Conservation (phyloP, 1,140 invertebrate species). For the Cotesia chilonis region DNA sequence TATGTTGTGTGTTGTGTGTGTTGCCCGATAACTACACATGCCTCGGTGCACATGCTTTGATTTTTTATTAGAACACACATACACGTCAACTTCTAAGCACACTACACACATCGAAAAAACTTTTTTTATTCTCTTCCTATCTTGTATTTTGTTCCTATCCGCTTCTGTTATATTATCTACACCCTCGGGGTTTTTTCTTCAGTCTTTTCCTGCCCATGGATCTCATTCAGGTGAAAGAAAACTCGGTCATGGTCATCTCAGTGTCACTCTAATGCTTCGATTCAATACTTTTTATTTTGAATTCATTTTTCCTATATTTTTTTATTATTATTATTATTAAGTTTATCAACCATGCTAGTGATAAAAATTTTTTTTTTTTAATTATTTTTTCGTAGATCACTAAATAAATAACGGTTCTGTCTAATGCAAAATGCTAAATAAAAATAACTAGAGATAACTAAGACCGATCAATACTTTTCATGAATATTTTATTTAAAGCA, state of each 20-base stretch:
- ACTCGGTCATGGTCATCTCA: slow-evolving; percentile 2
- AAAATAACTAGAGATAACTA: too few species aligned
- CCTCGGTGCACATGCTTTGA: slow-evolving; percentile 50
- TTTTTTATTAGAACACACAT: slow-evolving; percentile 37
- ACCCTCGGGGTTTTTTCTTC: neutral
- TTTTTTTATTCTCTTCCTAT: slow-evolving; percentile 4
- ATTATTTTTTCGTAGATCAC: too few species aligned
- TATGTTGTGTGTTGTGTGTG: slow-evolving; percentile 44
- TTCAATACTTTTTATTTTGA: slow-evolving; percentile 1
- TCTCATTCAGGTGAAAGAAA: slow-evolving; percentile 27
- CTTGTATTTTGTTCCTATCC: slow-evolving; percentile 18
- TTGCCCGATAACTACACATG: slow-evolving; percentile 33
- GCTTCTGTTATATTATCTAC: slow-evolving; percentile 5
- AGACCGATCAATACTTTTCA: too few species aligned
- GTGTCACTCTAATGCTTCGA: neutral
- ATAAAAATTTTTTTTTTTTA: too few species aligned
- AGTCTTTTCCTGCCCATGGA: slow-evolving; percentile 1
- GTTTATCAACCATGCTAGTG: too few species aligned
- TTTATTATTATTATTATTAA: neutral
- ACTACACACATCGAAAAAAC: too few species aligned
- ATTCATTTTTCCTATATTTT: slow-evolving; percentile 2
- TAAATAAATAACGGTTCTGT: too few species aligned
- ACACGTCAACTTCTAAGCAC: neutral
- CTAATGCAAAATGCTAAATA: neutral
- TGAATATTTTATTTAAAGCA: too few species aligned